Conservation (phyloP, 2,888 invertebrate genomes). For the Sabatieria punctata region DNA sequence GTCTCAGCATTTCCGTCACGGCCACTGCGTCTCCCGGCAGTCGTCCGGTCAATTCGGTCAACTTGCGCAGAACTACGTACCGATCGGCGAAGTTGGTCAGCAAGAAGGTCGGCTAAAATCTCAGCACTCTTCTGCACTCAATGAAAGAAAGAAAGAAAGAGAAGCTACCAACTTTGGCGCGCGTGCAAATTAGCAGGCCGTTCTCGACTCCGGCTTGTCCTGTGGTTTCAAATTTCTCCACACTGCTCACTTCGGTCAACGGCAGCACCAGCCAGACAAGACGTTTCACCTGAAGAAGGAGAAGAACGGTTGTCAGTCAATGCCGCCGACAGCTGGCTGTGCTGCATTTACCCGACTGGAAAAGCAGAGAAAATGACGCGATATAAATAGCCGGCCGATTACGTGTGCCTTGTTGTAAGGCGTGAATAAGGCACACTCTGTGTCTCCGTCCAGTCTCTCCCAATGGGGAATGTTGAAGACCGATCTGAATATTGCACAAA, state of each 20-base stretch:
- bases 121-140: not conserved
- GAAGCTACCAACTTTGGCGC: not conserved
- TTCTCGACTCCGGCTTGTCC: conserved; percentile 9
- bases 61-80: conserved; percentile 1
- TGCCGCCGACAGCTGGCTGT: too few species aligned
- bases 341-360: conserved; percentile 68
- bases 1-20: not conserved
- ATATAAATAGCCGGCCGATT: conserved; percentile 70
- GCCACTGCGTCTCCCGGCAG: conserved; percentile 3
- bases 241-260: conserved; percentile 17
- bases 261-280: conserved; percentile 23
- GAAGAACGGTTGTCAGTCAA: not conserved
- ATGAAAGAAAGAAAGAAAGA: not conserved
- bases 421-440: conserved; percentile 77
- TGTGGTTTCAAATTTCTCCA: conserved; percentile 20
- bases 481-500: conserved; percentile 26
- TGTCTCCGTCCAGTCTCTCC: conserved; percentile 81
- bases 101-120: conserved; percentile 7
- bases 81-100: conserved; percentile 9
- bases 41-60: not conserved
- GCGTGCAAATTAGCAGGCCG: conserved; percentile 9
- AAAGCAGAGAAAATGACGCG: conserved; percentile 86
- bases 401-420: conserved; percentile 80
- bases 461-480: conserved; percentile 54
- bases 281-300: conserved; percentile 8